These are phyloP conservation scores for Dermochelys coriacea DNA, from an alignment of 2,797 vertebrate species.

Conservation along the genomic window DNA sequence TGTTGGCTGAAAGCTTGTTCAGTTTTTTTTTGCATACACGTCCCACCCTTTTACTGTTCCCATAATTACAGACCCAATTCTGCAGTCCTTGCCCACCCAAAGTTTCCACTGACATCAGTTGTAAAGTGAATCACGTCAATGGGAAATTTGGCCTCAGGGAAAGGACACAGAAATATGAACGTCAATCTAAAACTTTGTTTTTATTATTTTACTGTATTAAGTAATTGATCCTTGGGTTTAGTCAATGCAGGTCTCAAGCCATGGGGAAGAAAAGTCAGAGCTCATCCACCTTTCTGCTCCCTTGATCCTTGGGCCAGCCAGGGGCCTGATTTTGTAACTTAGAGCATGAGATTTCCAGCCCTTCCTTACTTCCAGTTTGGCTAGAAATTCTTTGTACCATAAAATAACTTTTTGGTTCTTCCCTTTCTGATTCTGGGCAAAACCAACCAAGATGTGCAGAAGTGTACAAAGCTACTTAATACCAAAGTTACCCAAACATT, in stretches of 20 bases:
- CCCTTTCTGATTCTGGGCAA: not conserved
- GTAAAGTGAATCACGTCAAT: not conserved
- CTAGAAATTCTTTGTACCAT: not conserved
- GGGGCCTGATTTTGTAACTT: not conserved
- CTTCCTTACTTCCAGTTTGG: not conserved
- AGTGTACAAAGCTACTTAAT: not conserved
- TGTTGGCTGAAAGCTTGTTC: not conserved
- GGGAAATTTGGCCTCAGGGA: not conserved
- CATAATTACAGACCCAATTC: not conserved
- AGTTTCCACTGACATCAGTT: fast-evolving
- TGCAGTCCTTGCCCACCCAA: not conserved
- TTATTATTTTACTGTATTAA: not conserved
- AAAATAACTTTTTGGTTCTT: not conserved
- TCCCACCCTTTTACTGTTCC: not conserved
- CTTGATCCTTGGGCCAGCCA: not conserved
- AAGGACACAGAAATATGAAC: not conserved
- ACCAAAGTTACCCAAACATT: not conserved
- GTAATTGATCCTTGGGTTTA: not conserved
- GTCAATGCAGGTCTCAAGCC: not conserved
- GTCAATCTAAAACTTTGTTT: conserved; percentile 12
- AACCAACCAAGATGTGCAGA: not conserved
- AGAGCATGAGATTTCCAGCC: not conserved
- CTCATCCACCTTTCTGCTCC: not conserved
- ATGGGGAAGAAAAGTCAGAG: not conserved
- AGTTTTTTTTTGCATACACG: not conserved